Evolutionary conservation across 1,140 invertebrate genomes (phyloP), one percentile per base, ranked within the genome.

Genomic region (Drosophila sp.): DNA sequence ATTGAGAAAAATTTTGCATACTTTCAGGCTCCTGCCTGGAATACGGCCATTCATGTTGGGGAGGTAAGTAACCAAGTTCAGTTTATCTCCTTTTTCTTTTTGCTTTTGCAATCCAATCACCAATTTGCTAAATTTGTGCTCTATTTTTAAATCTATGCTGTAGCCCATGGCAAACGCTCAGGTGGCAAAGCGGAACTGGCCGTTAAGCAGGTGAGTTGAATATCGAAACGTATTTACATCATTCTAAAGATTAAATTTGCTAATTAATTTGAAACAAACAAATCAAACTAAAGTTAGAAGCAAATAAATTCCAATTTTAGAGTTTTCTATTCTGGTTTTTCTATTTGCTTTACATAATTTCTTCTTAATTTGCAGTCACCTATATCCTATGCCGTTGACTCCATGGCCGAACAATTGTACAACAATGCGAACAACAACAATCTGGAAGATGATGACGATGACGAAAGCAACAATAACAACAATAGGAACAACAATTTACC

Each of bases 21-120:
- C 56, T 86, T 86, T 25, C 66, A 91, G 90, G 90, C 72, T 91
- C 90, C 60, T 91, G 90, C 41, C 47, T 91, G 81, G 90, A 91
- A 85, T 91, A 91, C 70, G 90, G 90, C 74, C 90, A 91, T 60
- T 91, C 90, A 1, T 91, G 90, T 64, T 91, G 90, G 90, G 90
- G 90, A 57, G 90, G 90, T 91, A 77, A 90, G 90, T 90, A 58
- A 27, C 44, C 10, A 4, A 10, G 17, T 47, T 47, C 23, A 17
- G 6, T 27, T 50, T 50, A 50, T 50, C 7, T 27, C 7, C 2
- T 8, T 10, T 10, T 3, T 33, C 10, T n/a, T 40, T 60, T 47
- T 40, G n/a, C 17, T 11, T 11, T 32, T 25, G 33, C 25, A 1
- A 35, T 38, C 32, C 44, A 55, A 69, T 76, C 17, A 44, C 63